A percentile compares a stretch with the other conserved stretches of the same genome.
Evolutionary conservation across 2,888 invertebrate species (phyloP).

Genomic region (Rhaphigaster nebulosa): DNA sequence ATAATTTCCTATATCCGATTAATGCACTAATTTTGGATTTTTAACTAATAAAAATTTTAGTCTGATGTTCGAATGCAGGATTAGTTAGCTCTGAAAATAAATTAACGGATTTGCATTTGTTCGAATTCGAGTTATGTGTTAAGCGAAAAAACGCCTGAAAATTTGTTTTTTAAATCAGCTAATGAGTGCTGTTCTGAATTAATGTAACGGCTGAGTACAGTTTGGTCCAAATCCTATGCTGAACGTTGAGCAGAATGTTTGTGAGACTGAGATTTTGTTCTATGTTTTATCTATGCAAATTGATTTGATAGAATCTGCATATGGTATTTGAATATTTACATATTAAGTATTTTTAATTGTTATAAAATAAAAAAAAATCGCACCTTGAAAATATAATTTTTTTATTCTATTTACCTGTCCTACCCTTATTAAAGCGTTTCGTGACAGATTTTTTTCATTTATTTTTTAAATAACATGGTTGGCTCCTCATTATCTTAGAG

Average conservation of each 20-base stretch:
- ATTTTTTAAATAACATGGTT: no score
- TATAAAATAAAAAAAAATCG: no score
- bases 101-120: not conserved
- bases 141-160: not conserved
- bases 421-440: no score
- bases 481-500: no score
- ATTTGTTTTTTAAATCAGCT: not conserved
- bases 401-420: no score
- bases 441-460: no score
- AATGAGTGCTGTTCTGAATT: not conserved
- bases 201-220: not conserved
- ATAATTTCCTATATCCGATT: not conserved
- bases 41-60: not conserved
- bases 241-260: not conserved
- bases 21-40: not conserved
- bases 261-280: not conserved
- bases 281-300: not conserved
- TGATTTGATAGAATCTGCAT: not conserved
- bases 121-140: not conserved
- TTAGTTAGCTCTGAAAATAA: not conserved
- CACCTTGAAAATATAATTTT: no score
- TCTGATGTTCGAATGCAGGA: not conserved
- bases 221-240: not conserved
- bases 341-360: no score
- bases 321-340: not conserved